Evolutionary conservation across 2,888 invertebrate species (phyloP).

Genomic region (Drosophila testacea): DNA sequence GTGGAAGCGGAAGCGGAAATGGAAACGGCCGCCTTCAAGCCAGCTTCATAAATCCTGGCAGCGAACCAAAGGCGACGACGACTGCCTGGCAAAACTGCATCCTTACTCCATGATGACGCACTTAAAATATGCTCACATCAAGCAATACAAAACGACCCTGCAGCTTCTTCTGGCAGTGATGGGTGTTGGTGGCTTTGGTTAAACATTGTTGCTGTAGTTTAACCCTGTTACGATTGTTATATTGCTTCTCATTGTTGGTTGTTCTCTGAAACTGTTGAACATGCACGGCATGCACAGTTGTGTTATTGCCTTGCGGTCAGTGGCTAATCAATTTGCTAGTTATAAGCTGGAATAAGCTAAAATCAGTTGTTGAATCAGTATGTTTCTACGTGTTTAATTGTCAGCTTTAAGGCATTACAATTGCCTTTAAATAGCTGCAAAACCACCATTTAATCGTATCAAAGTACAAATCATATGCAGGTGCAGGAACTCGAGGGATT

Average conservation of each 20-base stretch:
- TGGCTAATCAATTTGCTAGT: conserved; percentile 28
- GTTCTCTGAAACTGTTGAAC: neutral
- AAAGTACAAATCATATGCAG: neutral
- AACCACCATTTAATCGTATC: conserved; percentile 1
- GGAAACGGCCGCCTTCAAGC: conserved; percentile 51
- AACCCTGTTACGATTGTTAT: neutral
- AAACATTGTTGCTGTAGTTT: conserved; percentile 2
- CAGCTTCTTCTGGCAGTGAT: conserved; percentile 4
- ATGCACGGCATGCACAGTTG: conserved; percentile 5
- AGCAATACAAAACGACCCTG: conserved; percentile 21
- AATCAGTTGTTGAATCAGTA: conserved; percentile 6
- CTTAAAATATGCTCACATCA: conserved; percentile 60
- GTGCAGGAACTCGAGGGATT: neutral
- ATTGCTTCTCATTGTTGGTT: conserved; percentile 2
- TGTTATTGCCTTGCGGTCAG: neutral
- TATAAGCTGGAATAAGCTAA: conserved; percentile 8
- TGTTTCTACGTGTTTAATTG: conserved; percentile 6
- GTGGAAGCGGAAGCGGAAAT: conserved; percentile 33
- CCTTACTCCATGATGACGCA: conserved; percentile 29
- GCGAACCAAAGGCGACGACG: conserved; percentile 27
- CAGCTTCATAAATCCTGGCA: conserved; percentile 67
- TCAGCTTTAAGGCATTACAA: conserved; percentile 6
- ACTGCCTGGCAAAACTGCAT: conserved; percentile 41
- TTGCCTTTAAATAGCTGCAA: neutral
- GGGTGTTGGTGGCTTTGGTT: neutral